Percentiles rank a stretch among this genome's conserved stretches.
Evolutionary conservation across 2,113 vertebrate genomes (phyloP).

Genomic region (Sciurus niger): DNA sequence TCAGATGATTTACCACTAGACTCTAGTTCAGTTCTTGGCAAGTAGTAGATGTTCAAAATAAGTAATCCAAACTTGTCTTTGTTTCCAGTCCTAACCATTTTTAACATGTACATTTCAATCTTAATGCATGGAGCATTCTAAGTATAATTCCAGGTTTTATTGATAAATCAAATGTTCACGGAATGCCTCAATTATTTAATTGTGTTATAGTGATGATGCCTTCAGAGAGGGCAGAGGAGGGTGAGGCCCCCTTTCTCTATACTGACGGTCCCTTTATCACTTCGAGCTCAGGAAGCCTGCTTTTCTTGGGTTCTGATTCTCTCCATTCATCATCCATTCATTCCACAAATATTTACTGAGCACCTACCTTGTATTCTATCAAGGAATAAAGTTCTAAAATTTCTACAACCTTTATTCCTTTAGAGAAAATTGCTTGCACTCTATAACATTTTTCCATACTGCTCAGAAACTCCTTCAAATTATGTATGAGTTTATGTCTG

Average conservation of each 20-base stretch:
- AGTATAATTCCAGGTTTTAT: background rate
- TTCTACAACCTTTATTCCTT: background rate
- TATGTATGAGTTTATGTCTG: background rate
- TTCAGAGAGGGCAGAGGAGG: background rate
- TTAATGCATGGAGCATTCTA: background rate
- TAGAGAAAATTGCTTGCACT: background rate
- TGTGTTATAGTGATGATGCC: rapidly evolving
- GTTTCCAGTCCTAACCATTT: background rate
- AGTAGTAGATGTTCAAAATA: constrained; percentile 24
- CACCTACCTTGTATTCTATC: background rate
- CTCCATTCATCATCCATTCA: background rate
- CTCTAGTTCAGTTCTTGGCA: background rate
- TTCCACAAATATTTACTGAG: background rate
- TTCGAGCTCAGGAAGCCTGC: background rate
- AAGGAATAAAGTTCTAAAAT: background rate
- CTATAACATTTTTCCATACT: background rate
- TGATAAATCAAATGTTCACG: background rate
- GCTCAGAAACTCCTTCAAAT: background rate
- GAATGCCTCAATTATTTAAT: background rate
- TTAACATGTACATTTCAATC: background rate
- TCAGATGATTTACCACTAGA: background rate
- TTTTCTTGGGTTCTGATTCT: background rate
- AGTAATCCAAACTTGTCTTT: background rate
- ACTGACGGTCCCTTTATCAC: background rate
- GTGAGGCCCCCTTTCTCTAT: background rate